Evolutionary conservation across 1,140 invertebrate genomes (phyloP).

Genomic region (Apis florea): DNA sequence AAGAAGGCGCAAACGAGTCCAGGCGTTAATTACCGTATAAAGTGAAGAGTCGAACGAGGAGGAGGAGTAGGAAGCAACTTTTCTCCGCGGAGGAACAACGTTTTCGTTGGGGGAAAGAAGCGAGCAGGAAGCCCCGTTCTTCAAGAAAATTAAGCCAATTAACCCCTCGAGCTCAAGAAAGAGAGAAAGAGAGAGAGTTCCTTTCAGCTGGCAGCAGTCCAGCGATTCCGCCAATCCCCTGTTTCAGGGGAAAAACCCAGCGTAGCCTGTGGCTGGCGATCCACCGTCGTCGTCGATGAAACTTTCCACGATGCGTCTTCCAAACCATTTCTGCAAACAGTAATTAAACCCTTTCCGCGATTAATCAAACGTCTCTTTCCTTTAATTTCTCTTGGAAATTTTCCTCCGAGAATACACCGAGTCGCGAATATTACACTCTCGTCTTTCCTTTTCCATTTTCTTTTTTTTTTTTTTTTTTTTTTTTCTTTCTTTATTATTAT

Average conservation of each 20-base stretch:
- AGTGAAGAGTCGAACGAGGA: neutral
- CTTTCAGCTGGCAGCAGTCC: conserved; percentile 28
- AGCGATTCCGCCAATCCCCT: neutral
- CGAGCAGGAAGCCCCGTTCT: conserved; percentile 15
- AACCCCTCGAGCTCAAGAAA: conserved; percentile 19
- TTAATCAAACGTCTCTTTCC: neutral
- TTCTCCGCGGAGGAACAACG: conserved; percentile 6
- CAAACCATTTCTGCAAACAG: neutral
- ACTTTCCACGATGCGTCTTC: conserved; percentile 5
- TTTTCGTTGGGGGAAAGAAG: conserved; percentile 29
- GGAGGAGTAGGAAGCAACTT: neutral
- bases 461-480: too few relatives aligned
- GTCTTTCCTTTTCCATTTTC: too few relatives aligned
- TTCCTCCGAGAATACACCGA: neutral
- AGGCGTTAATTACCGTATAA: neutral
- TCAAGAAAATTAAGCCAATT: conserved; percentile 46
- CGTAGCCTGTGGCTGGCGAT: neutral
- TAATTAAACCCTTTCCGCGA: neutral
- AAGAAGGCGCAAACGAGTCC: neutral
- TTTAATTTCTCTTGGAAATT: neutral
- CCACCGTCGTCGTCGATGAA: conserved; percentile 9
- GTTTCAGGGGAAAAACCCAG: neutral
- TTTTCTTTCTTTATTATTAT: neutral
- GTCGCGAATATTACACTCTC: too few relatives aligned
- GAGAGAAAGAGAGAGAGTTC: conserved; percentile 1